phyloP scores from a whole-genome alignment of 2,797 vertebrate species.

The Masticophis lateralis region DNA sequence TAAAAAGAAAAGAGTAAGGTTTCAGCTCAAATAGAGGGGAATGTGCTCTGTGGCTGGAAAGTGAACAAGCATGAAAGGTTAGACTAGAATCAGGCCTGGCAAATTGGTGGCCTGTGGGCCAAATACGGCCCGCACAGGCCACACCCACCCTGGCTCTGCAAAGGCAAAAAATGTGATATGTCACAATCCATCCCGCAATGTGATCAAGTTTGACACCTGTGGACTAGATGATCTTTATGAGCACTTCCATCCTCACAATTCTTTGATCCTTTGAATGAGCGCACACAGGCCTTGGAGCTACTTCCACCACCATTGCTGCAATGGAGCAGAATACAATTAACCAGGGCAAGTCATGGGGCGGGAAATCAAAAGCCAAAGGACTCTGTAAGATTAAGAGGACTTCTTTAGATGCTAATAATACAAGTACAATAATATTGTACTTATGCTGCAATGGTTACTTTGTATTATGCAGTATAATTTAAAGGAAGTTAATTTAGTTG shows the following conservation, averaged over 20 bases:
- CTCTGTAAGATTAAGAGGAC: not conserved
- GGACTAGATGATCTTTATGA: not conserved
- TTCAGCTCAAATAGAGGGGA: not conserved
- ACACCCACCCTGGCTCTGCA: too few species aligned
- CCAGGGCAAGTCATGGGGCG: not conserved
- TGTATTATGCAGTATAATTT: not conserved
- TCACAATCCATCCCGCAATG: too few species aligned
- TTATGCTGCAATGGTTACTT: not conserved
- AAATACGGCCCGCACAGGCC: too few species aligned
- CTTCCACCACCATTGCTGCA: not conserved
- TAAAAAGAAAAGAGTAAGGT: not conserved
- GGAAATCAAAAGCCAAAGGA: not conserved
- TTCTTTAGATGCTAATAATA: not conserved
- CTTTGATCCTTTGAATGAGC: not conserved
- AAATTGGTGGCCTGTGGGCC: too few species aligned
- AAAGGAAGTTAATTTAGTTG: not conserved
- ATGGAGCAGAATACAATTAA: not conserved
- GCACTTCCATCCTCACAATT: not conserved
- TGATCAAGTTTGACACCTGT: too few species aligned
- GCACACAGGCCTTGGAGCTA: not conserved
- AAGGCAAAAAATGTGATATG: too few species aligned
- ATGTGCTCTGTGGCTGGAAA: not conserved
- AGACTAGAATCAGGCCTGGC: too few species aligned
- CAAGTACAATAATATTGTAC: not conserved
- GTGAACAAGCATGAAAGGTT: not conserved